Evolutionary conservation across 2,888 invertebrate species (phyloP).

Genomic region (Eubasilissa splendida): DNA sequence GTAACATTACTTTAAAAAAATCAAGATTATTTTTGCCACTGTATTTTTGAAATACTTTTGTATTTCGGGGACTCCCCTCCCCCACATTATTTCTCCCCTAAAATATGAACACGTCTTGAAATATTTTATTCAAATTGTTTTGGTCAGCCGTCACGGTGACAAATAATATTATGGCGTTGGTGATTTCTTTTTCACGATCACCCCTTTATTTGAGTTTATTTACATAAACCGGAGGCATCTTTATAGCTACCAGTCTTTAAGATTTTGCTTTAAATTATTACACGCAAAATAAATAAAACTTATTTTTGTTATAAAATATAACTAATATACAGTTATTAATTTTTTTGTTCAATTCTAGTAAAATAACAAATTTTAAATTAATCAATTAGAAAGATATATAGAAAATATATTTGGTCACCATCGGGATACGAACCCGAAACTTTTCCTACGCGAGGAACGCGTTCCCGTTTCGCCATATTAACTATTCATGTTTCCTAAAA

Average conservation of each 20-base stretch:
- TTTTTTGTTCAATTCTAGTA: too few relatives aligned
- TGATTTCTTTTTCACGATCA: constrained; percentile 41
- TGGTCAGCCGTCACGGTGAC: constrained; percentile 56
- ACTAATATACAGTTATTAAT: too few relatives aligned
- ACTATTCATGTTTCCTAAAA: too few relatives aligned
- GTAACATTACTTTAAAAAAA: too few relatives aligned
- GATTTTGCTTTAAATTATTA: constrained; percentile 10
- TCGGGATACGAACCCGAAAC: too few relatives aligned
- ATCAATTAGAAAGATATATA: too few relatives aligned
- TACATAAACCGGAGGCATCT: constrained; percentile 46
- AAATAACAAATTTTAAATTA: too few relatives aligned
- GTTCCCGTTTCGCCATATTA: too few relatives aligned
- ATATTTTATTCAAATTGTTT: constrained; percentile 58
- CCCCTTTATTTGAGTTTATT: constrained; percentile 40
- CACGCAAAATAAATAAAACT: background rate
- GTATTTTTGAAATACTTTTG: background rate
- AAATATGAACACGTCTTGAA: constrained; percentile 55
- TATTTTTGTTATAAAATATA: too few relatives aligned
- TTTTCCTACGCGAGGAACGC: too few relatives aligned
- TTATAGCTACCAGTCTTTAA: constrained; percentile 39
- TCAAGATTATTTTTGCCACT: background rate
- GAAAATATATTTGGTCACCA: too few relatives aligned
- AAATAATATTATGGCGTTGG: constrained; percentile 53
- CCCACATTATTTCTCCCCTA: constrained; percentile 23
- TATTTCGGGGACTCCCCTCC: too few relatives aligned